Conservation (phyloP, 2,113 vertebrate species). For the Callocephalon fimbriatum region DNA sequence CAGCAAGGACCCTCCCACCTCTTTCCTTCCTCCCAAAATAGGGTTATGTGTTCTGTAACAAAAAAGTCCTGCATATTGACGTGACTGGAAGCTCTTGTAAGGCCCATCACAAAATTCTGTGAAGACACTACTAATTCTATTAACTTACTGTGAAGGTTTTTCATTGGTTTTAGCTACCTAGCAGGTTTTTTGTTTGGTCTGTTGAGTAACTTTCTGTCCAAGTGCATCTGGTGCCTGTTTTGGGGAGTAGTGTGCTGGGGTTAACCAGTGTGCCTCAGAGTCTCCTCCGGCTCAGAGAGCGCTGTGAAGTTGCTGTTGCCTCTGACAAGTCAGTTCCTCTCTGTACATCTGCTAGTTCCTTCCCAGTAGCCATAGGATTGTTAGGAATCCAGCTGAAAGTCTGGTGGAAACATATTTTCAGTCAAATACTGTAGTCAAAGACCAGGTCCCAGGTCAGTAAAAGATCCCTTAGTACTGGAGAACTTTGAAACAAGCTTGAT, state of each 20-base stretch:
- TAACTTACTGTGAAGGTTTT: not conserved
- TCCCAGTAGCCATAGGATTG: not conserved
- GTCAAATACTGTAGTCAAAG: not conserved
- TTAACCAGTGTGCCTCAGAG: not conserved
- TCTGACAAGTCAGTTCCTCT: not conserved
- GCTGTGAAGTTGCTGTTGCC: rapidly evolving
- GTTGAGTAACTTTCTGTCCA: not conserved
- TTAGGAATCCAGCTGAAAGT: not conserved
- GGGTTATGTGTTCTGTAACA: not conserved
- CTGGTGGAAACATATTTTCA: not conserved
- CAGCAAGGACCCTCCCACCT: rapidly evolving
- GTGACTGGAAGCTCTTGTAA: not conserved
- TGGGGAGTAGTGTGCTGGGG: not conserved
- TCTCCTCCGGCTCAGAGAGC: rapidly evolving
- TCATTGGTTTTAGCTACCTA: not conserved
- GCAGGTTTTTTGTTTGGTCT: not conserved
- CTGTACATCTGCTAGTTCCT: not conserved
- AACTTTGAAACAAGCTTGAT: not conserved
- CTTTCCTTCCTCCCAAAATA: no score
- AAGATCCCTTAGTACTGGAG: not conserved
- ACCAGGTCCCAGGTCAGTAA: not conserved
- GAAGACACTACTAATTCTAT: not conserved
- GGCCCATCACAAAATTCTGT: not conserved
- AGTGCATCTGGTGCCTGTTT: rapidly evolving
- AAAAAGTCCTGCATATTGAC: no score